These are phyloP conservation scores for Drosophila micromelanica DNA, from an alignment of 1,140 invertebrate genomes.

Conservation along the genomic window DNA sequence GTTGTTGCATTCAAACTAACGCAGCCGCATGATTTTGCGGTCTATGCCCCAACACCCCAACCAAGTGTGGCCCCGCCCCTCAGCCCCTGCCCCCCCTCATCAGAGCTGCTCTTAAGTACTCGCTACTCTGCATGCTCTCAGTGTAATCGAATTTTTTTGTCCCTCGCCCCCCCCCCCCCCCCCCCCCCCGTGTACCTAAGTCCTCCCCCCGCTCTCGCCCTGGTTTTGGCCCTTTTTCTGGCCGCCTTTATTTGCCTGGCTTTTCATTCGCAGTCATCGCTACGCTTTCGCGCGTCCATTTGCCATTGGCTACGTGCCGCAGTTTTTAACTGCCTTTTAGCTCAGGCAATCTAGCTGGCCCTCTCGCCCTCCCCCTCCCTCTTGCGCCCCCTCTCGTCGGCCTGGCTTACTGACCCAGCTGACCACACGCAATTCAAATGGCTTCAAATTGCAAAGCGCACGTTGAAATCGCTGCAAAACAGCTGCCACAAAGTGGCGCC, in stretches of 20 bases:
- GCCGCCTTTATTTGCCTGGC: slow-evolving; percentile 68
- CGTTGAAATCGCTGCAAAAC: slow-evolving; percentile 16
- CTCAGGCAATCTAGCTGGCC: slow-evolving; percentile 27
- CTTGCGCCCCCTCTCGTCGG: not conserved
- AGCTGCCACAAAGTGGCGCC: slow-evolving; percentile 16
- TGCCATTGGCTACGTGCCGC: slow-evolving; percentile 63
- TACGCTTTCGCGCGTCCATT: slow-evolving; percentile 73
- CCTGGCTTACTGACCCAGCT: slow-evolving; percentile 28
- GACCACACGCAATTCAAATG: slow-evolving; percentile 54
- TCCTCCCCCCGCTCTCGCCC: not conserved
- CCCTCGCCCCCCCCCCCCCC: too few species aligned
- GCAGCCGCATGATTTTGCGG: slow-evolving; percentile 46
- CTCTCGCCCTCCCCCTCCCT: not conserved
- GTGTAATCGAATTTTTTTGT: slow-evolving; percentile 79
- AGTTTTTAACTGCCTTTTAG: slow-evolving; percentile 75
- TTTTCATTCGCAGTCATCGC: slow-evolving; percentile 71
- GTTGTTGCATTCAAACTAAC: slow-evolving; percentile 35
- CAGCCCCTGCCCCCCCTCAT: not conserved
- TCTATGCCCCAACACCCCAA: slow-evolving; percentile 21
- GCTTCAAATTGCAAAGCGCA: slow-evolving; percentile 35
- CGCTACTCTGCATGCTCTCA: slow-evolving; percentile 35
- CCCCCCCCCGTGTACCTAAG: not conserved
- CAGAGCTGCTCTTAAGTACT: slow-evolving; percentile 29
- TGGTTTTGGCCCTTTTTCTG: slow-evolving; percentile 35
- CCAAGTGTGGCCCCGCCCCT: not conserved